Conservation (phyloP, 2,797 vertebrate genomes). For the Hirundo rustica region DNA sequence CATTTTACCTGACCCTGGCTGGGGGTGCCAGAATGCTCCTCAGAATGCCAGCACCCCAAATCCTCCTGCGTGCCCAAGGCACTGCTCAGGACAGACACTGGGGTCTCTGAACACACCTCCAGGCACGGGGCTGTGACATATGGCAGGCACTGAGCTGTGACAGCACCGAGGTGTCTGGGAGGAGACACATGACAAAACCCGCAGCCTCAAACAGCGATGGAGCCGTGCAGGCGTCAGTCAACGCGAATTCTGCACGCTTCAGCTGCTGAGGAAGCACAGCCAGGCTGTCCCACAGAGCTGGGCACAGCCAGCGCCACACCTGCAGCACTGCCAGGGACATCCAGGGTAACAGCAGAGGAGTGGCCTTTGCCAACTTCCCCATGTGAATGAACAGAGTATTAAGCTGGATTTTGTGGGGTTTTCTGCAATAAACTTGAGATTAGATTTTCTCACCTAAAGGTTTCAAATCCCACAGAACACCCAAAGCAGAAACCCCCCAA, state of each 20-base stretch:
- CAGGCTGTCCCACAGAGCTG: rapidly evolving
- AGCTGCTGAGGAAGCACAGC: background rate
- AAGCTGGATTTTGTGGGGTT: background rate
- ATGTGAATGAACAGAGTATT: rapidly evolving
- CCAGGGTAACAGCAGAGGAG: background rate
- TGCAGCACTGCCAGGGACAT: background rate
- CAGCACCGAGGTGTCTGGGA: background rate
- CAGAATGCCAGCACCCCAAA: background rate
- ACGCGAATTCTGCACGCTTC: rapidly evolving
- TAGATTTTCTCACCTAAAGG: background rate
- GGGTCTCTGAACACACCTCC: background rate
- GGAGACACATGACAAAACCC: background rate
- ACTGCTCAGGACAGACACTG: rapidly evolving
- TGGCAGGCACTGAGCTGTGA: background rate
- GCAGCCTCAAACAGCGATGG: background rate
- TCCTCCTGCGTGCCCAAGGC: too few species aligned
- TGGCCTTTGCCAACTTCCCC: background rate
- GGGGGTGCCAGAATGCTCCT: background rate
- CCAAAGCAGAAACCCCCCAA: background rate
- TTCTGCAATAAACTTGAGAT: background rate
- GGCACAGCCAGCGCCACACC: background rate
- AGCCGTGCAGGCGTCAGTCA: rapidly evolving
- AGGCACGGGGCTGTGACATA: background rate
- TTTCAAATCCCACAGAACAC: background rate
- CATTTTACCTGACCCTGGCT: background rate